Percentiles rank a stretch among this genome's conserved stretches.
phyloP scores from a whole-genome alignment of 2,888 invertebrate genomes.

The Drymonia ruficornis region DNA sequence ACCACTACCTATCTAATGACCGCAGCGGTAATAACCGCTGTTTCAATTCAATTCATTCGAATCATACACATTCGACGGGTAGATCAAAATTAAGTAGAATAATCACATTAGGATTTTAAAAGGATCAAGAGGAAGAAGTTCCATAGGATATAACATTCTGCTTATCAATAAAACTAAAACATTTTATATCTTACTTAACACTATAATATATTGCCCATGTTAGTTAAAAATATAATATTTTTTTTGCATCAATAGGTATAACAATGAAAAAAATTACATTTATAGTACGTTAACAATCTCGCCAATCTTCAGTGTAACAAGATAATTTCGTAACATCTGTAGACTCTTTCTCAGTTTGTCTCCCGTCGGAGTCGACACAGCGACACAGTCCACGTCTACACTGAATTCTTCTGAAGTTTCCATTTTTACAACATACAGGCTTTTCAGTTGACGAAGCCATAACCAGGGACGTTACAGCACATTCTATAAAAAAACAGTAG shows the following conservation, averaged over 20 bases:
- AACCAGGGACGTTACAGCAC: constrained; percentile 81
- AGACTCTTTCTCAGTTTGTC: constrained; percentile 73
- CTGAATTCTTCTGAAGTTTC: constrained; percentile 86
- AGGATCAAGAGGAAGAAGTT: too few relatives aligned
- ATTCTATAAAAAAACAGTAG: constrained; percentile 77
- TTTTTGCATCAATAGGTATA: not conserved
- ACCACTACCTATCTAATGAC: too few relatives aligned
- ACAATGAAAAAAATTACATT: not conserved
- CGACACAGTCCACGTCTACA: constrained; percentile 86
- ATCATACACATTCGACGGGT: too few relatives aligned
- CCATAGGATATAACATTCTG: too few relatives aligned
- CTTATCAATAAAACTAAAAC: too few relatives aligned
- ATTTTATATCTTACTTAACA: too few relatives aligned
- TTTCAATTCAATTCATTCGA: too few relatives aligned
- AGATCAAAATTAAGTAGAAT: too few relatives aligned
- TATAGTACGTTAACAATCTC: constrained; percentile 48
- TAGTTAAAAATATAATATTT: too few relatives aligned
- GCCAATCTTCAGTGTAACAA: constrained; percentile 61
- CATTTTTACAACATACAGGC: constrained; percentile 86
- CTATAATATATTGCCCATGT: too few relatives aligned
- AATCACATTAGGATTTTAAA: too few relatives aligned
- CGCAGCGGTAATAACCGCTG: too few relatives aligned
- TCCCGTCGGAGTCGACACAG: constrained; percentile 86
- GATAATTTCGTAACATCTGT: constrained; percentile 53
- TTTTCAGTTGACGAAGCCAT: constrained; percentile 69